Evolutionary conservation across 1,140 invertebrate species (phyloP).

Genomic region (Pseudomyrmex dendroicus): DNA sequence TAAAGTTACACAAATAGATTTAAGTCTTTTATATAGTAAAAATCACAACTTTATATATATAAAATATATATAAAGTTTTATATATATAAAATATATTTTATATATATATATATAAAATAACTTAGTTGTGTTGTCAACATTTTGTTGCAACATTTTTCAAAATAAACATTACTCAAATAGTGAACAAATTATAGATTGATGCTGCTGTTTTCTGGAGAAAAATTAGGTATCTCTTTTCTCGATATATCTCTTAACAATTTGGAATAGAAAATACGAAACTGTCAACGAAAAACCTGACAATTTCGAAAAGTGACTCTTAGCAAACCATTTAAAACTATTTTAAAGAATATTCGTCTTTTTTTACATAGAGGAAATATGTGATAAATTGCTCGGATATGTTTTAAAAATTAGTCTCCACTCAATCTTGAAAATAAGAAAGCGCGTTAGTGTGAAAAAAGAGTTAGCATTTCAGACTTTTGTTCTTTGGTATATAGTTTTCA

Average conservation of each 20-base stretch:
- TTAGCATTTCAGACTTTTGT: background rate
- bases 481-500: conserved; percentile 12
- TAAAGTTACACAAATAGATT: conserved; percentile 19
- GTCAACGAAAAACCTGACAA: background rate
- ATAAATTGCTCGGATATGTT: too few relatives aligned
- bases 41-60: background rate
- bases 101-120: background rate
- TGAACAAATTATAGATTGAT: background rate
- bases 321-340: background rate
- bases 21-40: conserved; percentile 25
- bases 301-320: conserved; percentile 13
- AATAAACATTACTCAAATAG: background rate
- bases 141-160: conserved; percentile 12
- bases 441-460: background rate
- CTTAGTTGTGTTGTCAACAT: background rate
- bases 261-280: conserved; percentile 9
- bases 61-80: too few relatives aligned
- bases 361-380: too few relatives aligned
- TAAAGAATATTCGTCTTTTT: background rate
- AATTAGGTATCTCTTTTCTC: background rate
- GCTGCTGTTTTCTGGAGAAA: background rate
- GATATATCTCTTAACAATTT: background rate
- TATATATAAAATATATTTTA: too few relatives aligned
- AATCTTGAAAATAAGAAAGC: background rate
- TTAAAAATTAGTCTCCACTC: too few relatives aligned